Conservation (phyloP, 1,140 invertebrate species). For the Euwallacea similis region DNA sequence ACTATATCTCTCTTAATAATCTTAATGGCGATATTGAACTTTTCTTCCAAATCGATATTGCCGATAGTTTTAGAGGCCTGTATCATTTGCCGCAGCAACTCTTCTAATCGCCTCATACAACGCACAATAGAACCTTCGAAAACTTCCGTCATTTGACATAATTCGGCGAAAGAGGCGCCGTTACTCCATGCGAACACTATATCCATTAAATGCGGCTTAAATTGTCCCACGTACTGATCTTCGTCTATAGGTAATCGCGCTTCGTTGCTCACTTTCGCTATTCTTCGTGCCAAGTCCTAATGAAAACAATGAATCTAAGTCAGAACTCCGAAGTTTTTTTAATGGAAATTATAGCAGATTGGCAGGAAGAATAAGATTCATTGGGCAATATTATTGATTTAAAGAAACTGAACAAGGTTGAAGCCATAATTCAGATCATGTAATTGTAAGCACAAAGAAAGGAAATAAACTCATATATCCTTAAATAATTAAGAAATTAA, state of each 20-base stretch:
- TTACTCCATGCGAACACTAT: constrained; percentile 97
- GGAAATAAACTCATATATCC: too few relatives aligned
- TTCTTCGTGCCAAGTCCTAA: constrained; percentile 84
- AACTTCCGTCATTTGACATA: constrained; percentile 97
- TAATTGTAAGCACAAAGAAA: too few relatives aligned
- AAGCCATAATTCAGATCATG: too few relatives aligned
- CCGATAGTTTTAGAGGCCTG: constrained; percentile 97
- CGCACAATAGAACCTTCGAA: constrained; percentile 99
- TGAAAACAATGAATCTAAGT: constrained; percentile 26
- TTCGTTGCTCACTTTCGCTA: constrained; percentile 90
- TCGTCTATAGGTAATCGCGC: constrained; percentile 90
- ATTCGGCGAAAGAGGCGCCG: constrained; percentile 86
- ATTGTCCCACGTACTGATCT: constrained; percentile 88
- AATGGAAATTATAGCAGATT: not conserved
- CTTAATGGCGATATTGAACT: constrained; percentile 92
- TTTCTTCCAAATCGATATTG: constrained; percentile 93
- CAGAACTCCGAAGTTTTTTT: not conserved
- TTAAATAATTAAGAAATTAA: too few relatives aligned
- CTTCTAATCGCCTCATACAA: constrained; percentile 95
- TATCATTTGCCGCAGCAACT: constrained; percentile 91
- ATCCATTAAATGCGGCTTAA: constrained; percentile 96
- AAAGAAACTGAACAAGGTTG: too few relatives aligned
- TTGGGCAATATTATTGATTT: too few relatives aligned
- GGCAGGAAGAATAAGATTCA: not conserved
- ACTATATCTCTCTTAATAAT: constrained; percentile 97